Conservation (phyloP, 1,140 invertebrate genomes). For the Diabrotica undecimpunctata region DNA sequence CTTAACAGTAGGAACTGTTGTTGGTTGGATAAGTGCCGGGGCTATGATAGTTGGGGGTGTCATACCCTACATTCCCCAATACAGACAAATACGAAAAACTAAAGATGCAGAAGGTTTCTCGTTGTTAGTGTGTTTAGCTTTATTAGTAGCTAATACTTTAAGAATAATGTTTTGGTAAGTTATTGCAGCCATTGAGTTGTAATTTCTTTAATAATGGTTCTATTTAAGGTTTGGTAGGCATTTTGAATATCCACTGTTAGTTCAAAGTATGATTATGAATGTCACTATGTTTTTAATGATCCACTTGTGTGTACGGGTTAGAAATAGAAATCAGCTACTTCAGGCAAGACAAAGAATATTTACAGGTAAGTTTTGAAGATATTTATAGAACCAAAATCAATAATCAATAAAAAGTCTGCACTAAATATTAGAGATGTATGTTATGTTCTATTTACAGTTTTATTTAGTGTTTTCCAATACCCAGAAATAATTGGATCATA, state of each 20-base stretch:
- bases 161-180: conserved; percentile 96
- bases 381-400: conserved; percentile 16
- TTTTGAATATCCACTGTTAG: conserved; percentile 90
- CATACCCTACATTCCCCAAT: conserved; percentile 86
- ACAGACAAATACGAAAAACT: conserved; percentile 83
- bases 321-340: conserved; percentile 77
- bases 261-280: conserved; percentile 98
- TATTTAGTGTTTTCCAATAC: background rate
- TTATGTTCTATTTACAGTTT: background rate
- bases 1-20: conserved; percentile 61
- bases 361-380: conserved; percentile 62
- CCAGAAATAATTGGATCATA: too few species aligned
- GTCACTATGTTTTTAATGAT: conserved; percentile 94
- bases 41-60: conserved; percentile 92
- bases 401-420: conserved; percentile 16
- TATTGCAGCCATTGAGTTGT: conserved; percentile 7
- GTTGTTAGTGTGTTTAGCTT: conserved; percentile 89
- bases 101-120: conserved; percentile 96
- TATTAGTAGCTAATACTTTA: conserved; percentile 93
- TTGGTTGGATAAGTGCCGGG: conserved; percentile 65
- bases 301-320: conserved; percentile 86
- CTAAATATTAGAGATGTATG: background rate
- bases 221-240: conserved; percentile 89
- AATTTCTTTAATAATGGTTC: background rate
- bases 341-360: conserved; percentile 76